Conservation (phyloP, 2,888 invertebrate species). For the Apodemia mormo region DNA sequence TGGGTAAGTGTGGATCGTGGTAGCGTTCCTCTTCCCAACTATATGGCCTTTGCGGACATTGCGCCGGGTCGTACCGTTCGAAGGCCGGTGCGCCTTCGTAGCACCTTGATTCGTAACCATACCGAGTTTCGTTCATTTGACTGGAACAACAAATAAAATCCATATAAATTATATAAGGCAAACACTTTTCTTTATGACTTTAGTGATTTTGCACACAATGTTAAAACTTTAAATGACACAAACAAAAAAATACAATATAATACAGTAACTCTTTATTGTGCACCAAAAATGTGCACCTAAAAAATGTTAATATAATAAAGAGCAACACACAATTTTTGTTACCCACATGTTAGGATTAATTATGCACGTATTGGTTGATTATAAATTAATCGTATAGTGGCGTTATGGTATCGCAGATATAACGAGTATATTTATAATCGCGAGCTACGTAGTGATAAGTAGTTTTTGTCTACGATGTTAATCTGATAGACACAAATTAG, state of each 20-base stretch:
- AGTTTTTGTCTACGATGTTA: too few relatives aligned
- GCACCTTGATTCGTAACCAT: slow-evolving; percentile 76
- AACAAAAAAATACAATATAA: too few relatives aligned
- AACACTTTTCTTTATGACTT: background rate
- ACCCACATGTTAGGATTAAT: background rate
- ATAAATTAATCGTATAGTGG: background rate
- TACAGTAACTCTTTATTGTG: too few relatives aligned
- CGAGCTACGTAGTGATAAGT: background rate
- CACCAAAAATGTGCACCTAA: too few relatives aligned
- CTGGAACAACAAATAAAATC: slow-evolving; percentile 44
- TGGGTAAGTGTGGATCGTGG: slow-evolving; percentile 81
- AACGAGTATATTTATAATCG: background rate
- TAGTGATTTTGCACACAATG: too few relatives aligned
- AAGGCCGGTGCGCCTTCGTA: slow-evolving; percentile 78
- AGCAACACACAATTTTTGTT: background rate
- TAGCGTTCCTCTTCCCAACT: slow-evolving; percentile 83
- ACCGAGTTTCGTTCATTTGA: slow-evolving; percentile 83
- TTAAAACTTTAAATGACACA: too few relatives aligned
- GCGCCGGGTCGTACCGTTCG: slow-evolving; percentile 78
- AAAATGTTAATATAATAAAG: background rate
- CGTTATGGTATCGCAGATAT: background rate
- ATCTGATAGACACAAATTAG: too few relatives aligned
- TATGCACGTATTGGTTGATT: background rate
- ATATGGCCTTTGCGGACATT: slow-evolving; percentile 75
- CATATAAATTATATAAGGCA: background rate